These are phyloP conservation scores for Taenioides sp. DNA, from an alignment of 2,797 vertebrate genomes.

Conservation along the genomic window DNA sequence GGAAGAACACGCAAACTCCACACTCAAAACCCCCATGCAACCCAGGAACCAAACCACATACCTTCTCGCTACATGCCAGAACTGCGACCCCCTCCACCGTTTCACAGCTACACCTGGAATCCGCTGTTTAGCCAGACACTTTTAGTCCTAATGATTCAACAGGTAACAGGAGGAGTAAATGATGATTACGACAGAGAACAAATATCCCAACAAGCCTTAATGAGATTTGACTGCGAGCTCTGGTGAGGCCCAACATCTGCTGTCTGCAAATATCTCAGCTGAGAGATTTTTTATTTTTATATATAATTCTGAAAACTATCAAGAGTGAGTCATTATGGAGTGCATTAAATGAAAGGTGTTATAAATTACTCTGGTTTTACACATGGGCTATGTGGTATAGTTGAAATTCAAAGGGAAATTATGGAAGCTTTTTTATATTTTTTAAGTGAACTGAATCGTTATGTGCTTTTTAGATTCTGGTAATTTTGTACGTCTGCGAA, in stretches of 20 bases:
- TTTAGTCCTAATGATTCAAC: conserved; percentile 7
- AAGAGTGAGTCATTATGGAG: neutral
- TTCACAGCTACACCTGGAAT: conserved; percentile 12
- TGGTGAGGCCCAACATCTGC: conserved; percentile 13
- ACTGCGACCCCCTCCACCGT: neutral
- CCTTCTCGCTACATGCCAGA: too few relatives aligned
- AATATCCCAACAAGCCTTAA: conserved; percentile 6
- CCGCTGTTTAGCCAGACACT: conserved; percentile 1
- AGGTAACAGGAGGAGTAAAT: conserved; percentile 4
- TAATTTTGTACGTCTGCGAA: neutral
- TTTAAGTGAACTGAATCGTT: neutral
- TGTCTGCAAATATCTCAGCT: conserved; percentile 1
- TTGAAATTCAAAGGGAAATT: neutral
- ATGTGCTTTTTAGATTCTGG: neutral
- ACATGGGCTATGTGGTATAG: too few relatives aligned
- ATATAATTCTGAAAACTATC: neutral
- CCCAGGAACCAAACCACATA: too few relatives aligned
- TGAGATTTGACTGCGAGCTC: neutral
- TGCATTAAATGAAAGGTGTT: neutral
- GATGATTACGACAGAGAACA: conserved; percentile 6
- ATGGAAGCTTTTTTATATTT: neutral
- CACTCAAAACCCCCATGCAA: neutral
- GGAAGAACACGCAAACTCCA: neutral
- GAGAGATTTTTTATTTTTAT: neutral
- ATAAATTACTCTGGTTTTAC: neutral